Base-by-base conservation (phyloP, 2,888 invertebrate species). In the Parnassius mnemosyne region DNA sequence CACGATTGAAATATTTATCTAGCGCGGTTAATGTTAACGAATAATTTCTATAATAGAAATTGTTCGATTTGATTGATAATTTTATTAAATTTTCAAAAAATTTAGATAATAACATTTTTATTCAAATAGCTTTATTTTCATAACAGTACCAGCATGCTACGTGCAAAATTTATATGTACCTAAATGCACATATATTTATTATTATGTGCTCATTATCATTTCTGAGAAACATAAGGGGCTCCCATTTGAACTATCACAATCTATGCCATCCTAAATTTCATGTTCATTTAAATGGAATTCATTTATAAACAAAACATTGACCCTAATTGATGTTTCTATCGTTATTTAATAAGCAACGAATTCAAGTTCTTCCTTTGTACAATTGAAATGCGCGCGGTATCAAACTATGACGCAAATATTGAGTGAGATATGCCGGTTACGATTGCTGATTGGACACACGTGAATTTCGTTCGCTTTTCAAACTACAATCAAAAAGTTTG, bases 381-480 rank as follows among this genome's bases (percentile, higher is more conserved):
- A 63, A 63, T 63, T 63, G 63, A 58, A 58, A 63, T 63, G 63
- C 63, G 63, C 46, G 46, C 46, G 63, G 46, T 63, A 55, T 63
- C 63, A 44, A 59, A 63, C 58, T 55, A 47, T 63, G 57, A 63
- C 59, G 62, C 60, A 65, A 62, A 62, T 57, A 57, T 65, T 54
- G 57, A 65, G 62, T 57, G 50, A 55, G 63, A 63, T 59, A 59
- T 46, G 58, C 58, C 53, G 50, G 53, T 57, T 53, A 53, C 57
- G 16, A 57, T 34, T 46, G 67, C 55, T 63, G 54, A 63, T 63
- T 63, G 63, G 63, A 58, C 61, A 58, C 61, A 56, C 50, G 54
- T 63, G 63, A 69, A 77, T 77, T 78, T 78, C 72, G 67, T 75
- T 63, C 72, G 71, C 72, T 73, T 70, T 71, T 77, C 77, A 77